Evolutionary conservation across 2,888 invertebrate genomes (phyloP).

Genomic region (Cabera pusaria): DNA sequence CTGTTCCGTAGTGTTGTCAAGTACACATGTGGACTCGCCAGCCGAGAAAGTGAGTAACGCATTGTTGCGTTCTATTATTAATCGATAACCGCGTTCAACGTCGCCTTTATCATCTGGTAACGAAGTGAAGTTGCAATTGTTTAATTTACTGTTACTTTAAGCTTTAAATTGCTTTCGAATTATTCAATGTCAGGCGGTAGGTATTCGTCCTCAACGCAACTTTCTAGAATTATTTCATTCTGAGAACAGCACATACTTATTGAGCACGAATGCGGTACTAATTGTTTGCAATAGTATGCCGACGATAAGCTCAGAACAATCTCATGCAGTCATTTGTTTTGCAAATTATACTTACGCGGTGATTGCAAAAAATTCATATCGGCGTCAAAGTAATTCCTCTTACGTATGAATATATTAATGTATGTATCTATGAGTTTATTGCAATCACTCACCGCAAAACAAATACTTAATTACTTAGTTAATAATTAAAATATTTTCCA

Average conservation of each 20-base stretch:
- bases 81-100: conserved; percentile 41
- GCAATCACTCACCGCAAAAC: no score
- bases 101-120: conserved; percentile 40
- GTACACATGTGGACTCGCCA: conserved; percentile 76
- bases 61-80: conserved; percentile 46
- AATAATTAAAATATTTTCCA: no score
- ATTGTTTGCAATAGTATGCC: no score
- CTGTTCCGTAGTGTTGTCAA: conserved; percentile 76
- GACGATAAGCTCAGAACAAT: conserved; percentile 22
- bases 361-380: neutral
- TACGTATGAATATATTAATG: no score
- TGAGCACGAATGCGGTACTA: conserved; percentile 16
- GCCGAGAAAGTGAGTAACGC: conserved; percentile 72
- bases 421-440: no score
- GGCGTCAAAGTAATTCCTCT: no score
- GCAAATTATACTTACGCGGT: conserved; percentile 23
- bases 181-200: conserved; percentile 31
- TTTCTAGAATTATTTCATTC: conserved; percentile 50
- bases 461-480: no score
- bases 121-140: conserved; percentile 21
- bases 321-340: conserved; percentile 26
- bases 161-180: conserved; percentile 8
- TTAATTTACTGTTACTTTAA: conserved; percentile 3
- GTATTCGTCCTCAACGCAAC: conserved; percentile 42
- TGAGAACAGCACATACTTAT: conserved; percentile 21